These are phyloP conservation scores for Cryptomyrus ogoouensis DNA, from an alignment of 2,113 vertebrate genomes.

Conservation along the genomic window DNA sequence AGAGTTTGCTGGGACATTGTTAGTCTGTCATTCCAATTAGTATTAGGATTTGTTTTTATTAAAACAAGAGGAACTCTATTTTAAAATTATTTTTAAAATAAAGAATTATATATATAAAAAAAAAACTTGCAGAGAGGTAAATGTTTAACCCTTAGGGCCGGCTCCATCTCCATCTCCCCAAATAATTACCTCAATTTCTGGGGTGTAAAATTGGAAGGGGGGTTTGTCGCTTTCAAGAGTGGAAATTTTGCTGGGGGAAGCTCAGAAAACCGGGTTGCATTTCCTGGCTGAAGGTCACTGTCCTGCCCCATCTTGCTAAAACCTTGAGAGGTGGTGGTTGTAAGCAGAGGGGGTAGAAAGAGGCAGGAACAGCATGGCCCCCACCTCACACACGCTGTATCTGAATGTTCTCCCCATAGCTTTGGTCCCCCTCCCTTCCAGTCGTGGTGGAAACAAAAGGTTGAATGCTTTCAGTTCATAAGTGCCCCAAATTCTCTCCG, in stretches of 20 bases:
- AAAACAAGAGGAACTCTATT: background rate
- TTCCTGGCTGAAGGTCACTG: background rate
- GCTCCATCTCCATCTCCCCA: background rate
- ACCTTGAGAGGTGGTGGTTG: background rate
- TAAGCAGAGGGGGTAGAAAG: background rate
- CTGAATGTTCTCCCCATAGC: background rate
- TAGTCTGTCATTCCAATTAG: background rate
- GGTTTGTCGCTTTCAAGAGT: slow-evolving; percentile 41
- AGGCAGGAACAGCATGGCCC: background rate
- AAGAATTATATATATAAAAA: background rate
- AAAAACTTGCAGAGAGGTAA: background rate
- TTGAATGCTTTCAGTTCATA: background rate
- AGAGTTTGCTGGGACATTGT: background rate
- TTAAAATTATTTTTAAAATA: background rate
- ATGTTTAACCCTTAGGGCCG: background rate
- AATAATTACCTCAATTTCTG: background rate
- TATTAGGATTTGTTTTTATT: background rate
- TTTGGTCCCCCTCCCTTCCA: background rate
- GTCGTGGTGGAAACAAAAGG: background rate
- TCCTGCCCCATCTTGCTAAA: background rate
- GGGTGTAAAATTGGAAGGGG: background rate
- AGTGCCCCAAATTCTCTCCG: background rate
- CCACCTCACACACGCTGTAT: background rate
- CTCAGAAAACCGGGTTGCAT: background rate
- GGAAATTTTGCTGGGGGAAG: background rate